Percentiles rank a stretch among this genome's conserved stretches.
Conservation (phyloP, 2,797 vertebrate species). For the Anguilla obscura region DNA sequence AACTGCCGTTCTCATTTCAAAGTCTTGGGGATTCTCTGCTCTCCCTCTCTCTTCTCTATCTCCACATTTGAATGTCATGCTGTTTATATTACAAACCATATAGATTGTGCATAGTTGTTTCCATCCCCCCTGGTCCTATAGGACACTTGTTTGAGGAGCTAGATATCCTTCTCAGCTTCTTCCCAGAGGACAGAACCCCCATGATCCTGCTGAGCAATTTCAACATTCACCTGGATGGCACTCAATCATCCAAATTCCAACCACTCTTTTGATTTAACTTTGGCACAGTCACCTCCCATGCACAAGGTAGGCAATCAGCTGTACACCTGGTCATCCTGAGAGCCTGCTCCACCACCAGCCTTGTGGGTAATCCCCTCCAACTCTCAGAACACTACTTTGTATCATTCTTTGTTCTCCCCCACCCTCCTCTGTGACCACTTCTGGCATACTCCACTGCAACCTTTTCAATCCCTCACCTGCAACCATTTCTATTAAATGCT, state of each 20-base stretch:
- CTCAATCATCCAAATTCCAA: too few relatives aligned
- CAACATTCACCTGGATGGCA: too few relatives aligned
- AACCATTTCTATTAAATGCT: too few relatives aligned
- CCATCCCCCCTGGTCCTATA: neutral
- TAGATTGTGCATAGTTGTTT: neutral
- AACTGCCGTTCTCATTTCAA: neutral
- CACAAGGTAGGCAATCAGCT: neutral
- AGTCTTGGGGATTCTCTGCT: neutral
- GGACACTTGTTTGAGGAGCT: neutral
- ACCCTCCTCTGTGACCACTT: neutral
- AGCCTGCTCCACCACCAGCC: neutral
- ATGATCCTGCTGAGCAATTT: too few relatives aligned
- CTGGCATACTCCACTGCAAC: too few relatives aligned
- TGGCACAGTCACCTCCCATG: neutral
- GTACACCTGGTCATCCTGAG: neutral
- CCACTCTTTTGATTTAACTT: neutral
- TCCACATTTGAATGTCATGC: neutral
- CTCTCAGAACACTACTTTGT: constrained; percentile 11
- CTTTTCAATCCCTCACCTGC: too few relatives aligned
- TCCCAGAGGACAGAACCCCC: neutral
- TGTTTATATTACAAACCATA: neutral
- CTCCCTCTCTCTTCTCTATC: neutral
- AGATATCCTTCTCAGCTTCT: neutral
- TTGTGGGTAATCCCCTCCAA: neutral
- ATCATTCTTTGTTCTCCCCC: neutral